These are phyloP conservation scores for Mythimna vitellina DNA, from an alignment of 2,888 invertebrate genomes.

Conservation along the genomic window DNA sequence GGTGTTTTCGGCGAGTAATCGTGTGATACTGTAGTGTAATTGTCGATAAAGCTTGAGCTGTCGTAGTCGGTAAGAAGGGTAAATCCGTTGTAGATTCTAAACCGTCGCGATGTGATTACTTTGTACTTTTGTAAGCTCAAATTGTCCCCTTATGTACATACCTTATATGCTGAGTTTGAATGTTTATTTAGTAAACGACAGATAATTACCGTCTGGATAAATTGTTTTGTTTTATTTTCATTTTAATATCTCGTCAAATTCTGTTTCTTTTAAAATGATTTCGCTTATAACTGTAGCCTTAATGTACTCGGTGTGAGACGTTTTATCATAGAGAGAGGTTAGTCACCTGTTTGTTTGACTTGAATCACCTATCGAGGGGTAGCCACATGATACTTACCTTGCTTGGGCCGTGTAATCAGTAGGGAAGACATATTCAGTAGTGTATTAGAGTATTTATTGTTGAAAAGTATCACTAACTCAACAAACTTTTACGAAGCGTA, in stretches of 20 bases:
- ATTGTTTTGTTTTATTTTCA: constrained; percentile 81
- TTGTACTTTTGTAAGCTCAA: constrained; percentile 90
- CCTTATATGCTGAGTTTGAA: constrained; percentile 83
- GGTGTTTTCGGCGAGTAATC: constrained; percentile 86
- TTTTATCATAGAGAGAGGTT: constrained; percentile 68
- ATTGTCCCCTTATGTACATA: constrained; percentile 88
- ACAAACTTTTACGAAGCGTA: constrained; percentile 79
- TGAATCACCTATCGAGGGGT: constrained; percentile 66
- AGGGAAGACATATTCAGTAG: constrained; percentile 84
- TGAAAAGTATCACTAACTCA: constrained; percentile 82
- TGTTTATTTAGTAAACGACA: constrained; percentile 84
- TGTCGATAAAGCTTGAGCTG: constrained; percentile 88
- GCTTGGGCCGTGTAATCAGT: constrained; percentile 86
- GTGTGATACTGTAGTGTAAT: constrained; percentile 88
- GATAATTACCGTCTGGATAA: constrained; percentile 83
- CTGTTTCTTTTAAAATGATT: constrained; percentile 70
- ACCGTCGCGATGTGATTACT: constrained; percentile 89
- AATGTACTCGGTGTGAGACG: constrained; percentile 70
- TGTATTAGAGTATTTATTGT: constrained; percentile 86
- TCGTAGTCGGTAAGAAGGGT: constrained; percentile 88
- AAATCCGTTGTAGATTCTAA: constrained; percentile 87
- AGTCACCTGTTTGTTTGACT: constrained; percentile 73
- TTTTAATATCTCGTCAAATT: constrained; percentile 68
- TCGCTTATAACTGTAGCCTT: constrained; percentile 72
- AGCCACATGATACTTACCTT: constrained; percentile 77